These are phyloP conservation scores for Epinotia bilunana DNA, from an alignment of 2,888 invertebrate genomes.

Conservation along the genomic window DNA sequence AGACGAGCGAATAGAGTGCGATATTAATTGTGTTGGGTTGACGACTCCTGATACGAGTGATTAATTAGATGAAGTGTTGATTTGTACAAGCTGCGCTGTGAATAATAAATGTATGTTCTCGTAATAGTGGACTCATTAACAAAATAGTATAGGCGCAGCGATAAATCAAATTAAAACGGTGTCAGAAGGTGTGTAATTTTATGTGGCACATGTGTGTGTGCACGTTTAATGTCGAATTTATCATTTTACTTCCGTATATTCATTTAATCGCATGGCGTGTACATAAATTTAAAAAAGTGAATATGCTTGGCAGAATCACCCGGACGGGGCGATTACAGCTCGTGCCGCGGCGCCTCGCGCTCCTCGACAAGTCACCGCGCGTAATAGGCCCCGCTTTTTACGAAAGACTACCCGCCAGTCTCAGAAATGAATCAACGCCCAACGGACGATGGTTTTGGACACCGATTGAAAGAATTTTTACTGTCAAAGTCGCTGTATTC, in stretches of 20 bases:
- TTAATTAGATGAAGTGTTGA: constrained; percentile 43
- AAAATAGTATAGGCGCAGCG: constrained; percentile 3
- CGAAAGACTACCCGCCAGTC: too few species aligned
- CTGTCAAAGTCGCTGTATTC: too few species aligned
- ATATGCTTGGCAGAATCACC: too few species aligned
- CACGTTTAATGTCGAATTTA: not conserved
- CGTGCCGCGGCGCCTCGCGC: too few species aligned
- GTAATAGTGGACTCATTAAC: constrained; percentile 16
- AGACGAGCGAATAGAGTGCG: constrained; percentile 48
- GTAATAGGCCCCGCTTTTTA: too few species aligned
- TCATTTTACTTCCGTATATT: not conserved
- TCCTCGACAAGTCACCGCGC: too few species aligned
- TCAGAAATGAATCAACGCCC: too few species aligned
- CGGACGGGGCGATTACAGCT: too few species aligned
- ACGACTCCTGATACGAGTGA: constrained; percentile 44
- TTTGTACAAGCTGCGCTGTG: constrained; percentile 27
- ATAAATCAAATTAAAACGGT: constrained; percentile 25
- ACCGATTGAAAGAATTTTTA: too few species aligned
- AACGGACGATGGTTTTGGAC: too few species aligned
- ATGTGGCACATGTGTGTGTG: not conserved
- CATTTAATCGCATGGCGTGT: too few species aligned
- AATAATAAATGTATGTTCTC: constrained; percentile 32
- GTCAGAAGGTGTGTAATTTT: not conserved
- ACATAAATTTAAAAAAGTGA: too few species aligned
- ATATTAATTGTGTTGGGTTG: constrained; percentile 46